Conservation (phyloP, 2,888 invertebrate species). For the Aleiodes alternator region DNA sequence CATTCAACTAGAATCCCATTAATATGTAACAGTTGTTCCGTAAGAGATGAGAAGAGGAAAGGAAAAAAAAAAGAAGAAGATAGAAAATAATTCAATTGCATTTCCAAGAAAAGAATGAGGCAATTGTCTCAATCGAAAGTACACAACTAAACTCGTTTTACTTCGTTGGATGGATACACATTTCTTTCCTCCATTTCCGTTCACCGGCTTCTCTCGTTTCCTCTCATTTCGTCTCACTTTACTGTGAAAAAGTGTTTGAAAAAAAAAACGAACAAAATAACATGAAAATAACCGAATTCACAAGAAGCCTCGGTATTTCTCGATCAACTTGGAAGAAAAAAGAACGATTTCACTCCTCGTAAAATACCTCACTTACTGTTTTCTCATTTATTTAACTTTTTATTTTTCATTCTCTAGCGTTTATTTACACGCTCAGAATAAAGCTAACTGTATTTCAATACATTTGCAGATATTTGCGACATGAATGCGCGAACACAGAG, state of each 20-base stretch:
- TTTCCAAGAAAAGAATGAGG: constrained; percentile 8
- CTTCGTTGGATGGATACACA: constrained; percentile 44
- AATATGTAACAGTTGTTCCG: no score
- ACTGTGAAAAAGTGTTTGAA: constrained; percentile 50
- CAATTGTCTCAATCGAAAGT: constrained; percentile 28
- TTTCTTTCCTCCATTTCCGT: constrained; percentile 34
- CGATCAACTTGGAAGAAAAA: constrained; percentile 49
- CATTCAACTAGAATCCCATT: constrained; percentile 2
- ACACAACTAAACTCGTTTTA: constrained; percentile 41
- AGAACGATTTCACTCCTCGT: constrained; percentile 52
- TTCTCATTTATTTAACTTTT: constrained; percentile 40
- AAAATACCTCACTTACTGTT: constrained; percentile 48
- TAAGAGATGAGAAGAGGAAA: no score
- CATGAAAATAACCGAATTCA: constrained; percentile 52
- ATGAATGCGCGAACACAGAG: constrained; percentile 23
- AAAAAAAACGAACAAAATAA: constrained; percentile 38
- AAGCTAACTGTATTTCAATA: constrained; percentile 61
- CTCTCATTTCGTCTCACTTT: constrained; percentile 44
- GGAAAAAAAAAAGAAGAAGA: background rate
- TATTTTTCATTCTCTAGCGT: constrained; percentile 11
- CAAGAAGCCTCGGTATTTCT: constrained; percentile 50
- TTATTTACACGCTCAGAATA: constrained; percentile 50
- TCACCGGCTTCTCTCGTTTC: constrained; percentile 45
- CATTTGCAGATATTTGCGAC: constrained; percentile 44
- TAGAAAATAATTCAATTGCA: constrained; percentile 12